phyloP scores from a whole-genome alignment of 2,888 invertebrate genomes.

The Eupithecia subfuscata region DNA sequence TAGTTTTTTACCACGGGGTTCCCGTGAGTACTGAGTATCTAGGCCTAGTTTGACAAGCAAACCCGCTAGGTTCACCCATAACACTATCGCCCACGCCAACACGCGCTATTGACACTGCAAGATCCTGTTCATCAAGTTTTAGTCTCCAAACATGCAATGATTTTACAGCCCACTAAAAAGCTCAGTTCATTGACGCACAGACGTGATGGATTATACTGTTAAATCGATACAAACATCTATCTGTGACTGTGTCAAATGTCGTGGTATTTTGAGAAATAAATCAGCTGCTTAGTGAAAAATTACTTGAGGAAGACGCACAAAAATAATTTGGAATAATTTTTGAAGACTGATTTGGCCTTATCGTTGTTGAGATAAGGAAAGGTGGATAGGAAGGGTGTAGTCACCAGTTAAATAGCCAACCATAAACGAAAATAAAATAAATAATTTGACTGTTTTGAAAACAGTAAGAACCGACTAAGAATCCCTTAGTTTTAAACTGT shows the following conservation, averaged over 20 bases:
- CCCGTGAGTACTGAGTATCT: too few species aligned
- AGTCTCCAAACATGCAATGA: conserved; percentile 30
- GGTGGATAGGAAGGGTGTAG: neutral
- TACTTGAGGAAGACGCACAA: neutral
- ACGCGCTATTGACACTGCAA: conserved; percentile 13
- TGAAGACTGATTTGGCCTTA: neutral
- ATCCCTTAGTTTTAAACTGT: too few species aligned
- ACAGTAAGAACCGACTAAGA: too few species aligned
- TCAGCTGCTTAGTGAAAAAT: neutral
- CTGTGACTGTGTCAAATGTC: neutral
- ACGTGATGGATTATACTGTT: conserved; percentile 35
- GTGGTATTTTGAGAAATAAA: neutral
- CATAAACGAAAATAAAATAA: too few species aligned
- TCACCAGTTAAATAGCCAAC: neutral
- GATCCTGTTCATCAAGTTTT: conserved; percentile 20
- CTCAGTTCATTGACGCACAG: conserved; percentile 61
- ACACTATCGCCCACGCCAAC: neutral
- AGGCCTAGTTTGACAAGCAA: too few species aligned
- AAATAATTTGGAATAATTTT: neutral
- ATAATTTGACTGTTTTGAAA: too few species aligned
- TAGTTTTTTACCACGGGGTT: too few species aligned
- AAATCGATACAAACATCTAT: conserved; percentile 19
- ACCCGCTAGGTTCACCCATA: too few species aligned
- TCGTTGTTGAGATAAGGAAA: neutral
- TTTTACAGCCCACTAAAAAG: conserved; percentile 31